These are phyloP conservation scores for Resseliella maxima DNA, from an alignment of 2,888 invertebrate species.

Conservation along the genomic window DNA sequence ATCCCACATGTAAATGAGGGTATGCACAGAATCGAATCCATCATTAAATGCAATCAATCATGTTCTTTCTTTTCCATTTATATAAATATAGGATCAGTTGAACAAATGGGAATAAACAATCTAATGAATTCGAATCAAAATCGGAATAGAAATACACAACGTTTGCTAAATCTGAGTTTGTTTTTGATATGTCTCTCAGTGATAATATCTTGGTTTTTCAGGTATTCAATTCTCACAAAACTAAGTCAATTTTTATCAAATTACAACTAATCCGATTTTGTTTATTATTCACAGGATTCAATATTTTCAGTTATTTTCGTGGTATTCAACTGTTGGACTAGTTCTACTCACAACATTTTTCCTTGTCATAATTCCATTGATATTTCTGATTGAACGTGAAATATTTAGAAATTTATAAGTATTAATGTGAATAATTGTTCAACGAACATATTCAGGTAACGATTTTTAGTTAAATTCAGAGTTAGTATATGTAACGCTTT, in stretches of 20 bases:
- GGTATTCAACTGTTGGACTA: conserved; percentile 62
- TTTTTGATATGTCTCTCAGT: conserved; percentile 60
- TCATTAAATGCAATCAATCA: neutral
- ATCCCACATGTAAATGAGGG: conserved; percentile 36
- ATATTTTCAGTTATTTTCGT: conserved; percentile 70
- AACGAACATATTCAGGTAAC: no score
- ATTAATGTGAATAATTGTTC: conserved; percentile 2
- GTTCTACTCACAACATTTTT: conserved; percentile 61
- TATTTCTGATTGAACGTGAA: conserved; percentile 61
- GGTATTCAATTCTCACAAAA: conserved; percentile 58
- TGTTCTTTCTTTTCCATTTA: neutral
- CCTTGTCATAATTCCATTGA: conserved; percentile 60
- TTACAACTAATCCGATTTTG: no score
- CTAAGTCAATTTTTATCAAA: neutral
- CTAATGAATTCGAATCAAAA: conserved; percentile 58
- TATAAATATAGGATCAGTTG: neutral
- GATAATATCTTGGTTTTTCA: conserved; percentile 62
- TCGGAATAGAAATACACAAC: conserved; percentile 58
- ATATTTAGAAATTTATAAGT: conserved; percentile 55
- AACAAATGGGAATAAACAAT: conserved; percentile 57
- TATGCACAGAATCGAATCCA: neutral
- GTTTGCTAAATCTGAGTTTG: conserved; percentile 60
- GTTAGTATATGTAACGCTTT: no score
- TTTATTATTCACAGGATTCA: conserved; percentile 67
- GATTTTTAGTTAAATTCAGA: no score